A percentile compares a stretch with the other conserved stretches of the same genome.
phyloP scores from a whole-genome alignment of 2,113 vertebrate genomes.

The Apteryx mantelli region DNA sequence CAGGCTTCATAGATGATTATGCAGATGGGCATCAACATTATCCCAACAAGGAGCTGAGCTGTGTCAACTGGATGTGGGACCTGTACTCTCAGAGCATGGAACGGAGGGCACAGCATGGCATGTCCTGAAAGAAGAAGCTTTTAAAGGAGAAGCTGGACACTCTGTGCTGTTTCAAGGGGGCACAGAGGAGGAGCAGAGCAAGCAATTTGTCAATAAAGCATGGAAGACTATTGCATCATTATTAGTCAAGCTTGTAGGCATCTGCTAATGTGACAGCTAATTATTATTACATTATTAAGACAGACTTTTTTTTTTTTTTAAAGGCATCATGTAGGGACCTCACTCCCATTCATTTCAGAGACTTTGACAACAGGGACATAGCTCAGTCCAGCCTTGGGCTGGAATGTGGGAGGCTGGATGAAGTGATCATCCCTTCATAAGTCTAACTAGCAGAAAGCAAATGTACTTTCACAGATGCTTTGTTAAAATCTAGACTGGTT shows the following conservation, averaged over 20 bases:
- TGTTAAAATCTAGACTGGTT: not conserved
- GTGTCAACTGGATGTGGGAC: not conserved
- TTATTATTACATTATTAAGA: conserved; percentile 5
- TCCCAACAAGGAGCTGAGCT: not conserved
- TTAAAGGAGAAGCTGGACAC: not conserved
- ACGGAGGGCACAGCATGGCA: not conserved
- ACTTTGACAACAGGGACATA: not conserved
- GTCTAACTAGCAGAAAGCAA: not conserved
- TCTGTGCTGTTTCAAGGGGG: not conserved
- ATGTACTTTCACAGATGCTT: not conserved
- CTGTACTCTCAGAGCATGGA: not conserved
- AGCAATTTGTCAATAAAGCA: not conserved
- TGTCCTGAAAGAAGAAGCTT: not conserved
- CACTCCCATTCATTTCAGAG: not conserved
- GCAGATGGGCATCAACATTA: not conserved
- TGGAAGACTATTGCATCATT: not conserved
- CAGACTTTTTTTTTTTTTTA: conserved; percentile 19
- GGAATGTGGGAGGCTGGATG: not conserved
- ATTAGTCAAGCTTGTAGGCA: conserved; percentile 45
- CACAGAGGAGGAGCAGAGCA: not conserved
- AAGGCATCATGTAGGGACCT: not conserved
- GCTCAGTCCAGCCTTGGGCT: not conserved
- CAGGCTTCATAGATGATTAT: not conserved
- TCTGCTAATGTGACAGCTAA: conserved; percentile 14
- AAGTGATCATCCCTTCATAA: not conserved